Evolutionary conservation across 2,113 vertebrate genomes (phyloP).

Genomic region (Synodontis membranacea): DNA sequence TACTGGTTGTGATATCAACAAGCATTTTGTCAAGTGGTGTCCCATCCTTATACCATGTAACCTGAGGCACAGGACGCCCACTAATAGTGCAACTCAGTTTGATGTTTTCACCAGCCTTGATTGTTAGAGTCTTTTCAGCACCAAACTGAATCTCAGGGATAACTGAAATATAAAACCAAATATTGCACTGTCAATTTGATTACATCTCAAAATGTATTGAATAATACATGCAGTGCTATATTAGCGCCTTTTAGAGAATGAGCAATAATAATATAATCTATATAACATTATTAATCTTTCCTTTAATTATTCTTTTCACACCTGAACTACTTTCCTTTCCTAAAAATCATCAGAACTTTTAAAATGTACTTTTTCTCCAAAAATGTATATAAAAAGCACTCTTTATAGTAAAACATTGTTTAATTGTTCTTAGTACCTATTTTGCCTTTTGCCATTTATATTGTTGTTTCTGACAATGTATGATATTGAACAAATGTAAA

Average conservation of each 20-base stretch:
- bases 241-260: neutral
- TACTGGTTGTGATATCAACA: slow-evolving; percentile 85
- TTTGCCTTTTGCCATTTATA: neutral
- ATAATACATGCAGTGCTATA: neutral
- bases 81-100: slow-evolving; percentile 83
- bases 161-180: slow-evolving; percentile 74
- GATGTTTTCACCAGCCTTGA: slow-evolving; percentile 91
- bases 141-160: slow-evolving; percentile 89
- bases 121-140: slow-evolving; percentile 81
- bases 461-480: neutral
- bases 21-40: slow-evolving; percentile 89
- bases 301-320: neutral
- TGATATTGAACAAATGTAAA: neutral
- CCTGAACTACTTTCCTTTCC: neutral
- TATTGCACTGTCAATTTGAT: neutral
- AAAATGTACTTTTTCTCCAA: neutral
- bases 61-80: slow-evolving; percentile 90
- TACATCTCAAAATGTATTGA: slow-evolving; percentile 3
- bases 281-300: neutral
- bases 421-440: neutral
- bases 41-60: slow-evolving; percentile 92
- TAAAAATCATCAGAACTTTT: neutral
- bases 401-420: neutral
- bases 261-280: neutral
- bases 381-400: neutral